These are phyloP conservation scores for human DNA, from an alignment of 2,113 vertebrate genomes.

Conservation along the genomic window GRCh38 chr13:26791001-26791500, in stretches of 20 bases:
- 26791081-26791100: background rate
- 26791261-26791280: background rate
- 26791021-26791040: background rate
- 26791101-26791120: background rate
- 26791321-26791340: background rate
- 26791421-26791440: background rate
- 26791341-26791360: background rate
- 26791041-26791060: background rate
- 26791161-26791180: rapidly evolving
- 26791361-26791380: background rate
- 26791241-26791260: background rate
- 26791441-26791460: background rate
- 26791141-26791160: background rate
- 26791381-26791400: background rate
- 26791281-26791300: background rate
- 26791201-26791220: background rate
- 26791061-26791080: background rate
- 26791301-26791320: background rate
- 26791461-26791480: no score
- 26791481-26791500: background rate
- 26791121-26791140: background rate
- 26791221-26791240: background rate
- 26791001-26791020: background rate
- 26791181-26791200: rapidly evolving
- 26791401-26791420: background rate